phyloP scores from a whole-genome alignment of 2,888 invertebrate genomes.

The Lobophora halterata region DNA sequence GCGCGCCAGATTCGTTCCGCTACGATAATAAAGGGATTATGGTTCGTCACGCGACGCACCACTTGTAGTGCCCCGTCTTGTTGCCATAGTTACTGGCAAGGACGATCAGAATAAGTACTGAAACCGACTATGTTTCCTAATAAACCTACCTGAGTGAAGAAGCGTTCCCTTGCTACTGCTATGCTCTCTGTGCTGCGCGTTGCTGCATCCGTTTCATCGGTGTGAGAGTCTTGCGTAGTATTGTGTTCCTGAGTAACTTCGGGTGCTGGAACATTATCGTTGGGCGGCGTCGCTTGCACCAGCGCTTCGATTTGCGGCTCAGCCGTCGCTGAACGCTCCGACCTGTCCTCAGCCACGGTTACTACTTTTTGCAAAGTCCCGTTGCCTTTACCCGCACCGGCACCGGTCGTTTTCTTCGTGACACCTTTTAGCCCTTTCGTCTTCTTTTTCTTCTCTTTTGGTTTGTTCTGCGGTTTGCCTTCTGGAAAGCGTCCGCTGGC shows the following conservation, averaged over 20 bases:
- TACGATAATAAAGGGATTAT: conserved; percentile 72
- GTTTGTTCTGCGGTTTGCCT: conserved; percentile 62
- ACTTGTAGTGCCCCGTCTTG: conserved; percentile 46
- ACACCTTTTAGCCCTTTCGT: conserved; percentile 47
- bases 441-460: conserved; percentile 59
- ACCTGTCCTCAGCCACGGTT: conserved; percentile 63
- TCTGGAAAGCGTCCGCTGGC: conserved; percentile 70
- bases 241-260: conserved; percentile 31
- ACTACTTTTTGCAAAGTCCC: conserved; percentile 56
- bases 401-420: conserved; percentile 64
- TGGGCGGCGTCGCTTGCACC: conserved; percentile 47
- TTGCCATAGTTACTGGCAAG: conserved; percentile 38
- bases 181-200: conserved; percentile 62
- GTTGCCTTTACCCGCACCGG: conserved; percentile 59
- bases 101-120: no score
- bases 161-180: conserved; percentile 70
- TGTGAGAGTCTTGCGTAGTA: conserved; percentile 28
- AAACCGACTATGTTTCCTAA: no score
- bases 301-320: conserved; percentile 52
- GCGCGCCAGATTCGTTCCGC: conserved; percentile 55
- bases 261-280: conserved; percentile 35
- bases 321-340: conserved; percentile 58
- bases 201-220: conserved; percentile 44
- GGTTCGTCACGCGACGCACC: conserved; percentile 49
- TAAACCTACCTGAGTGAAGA: conserved; percentile 67